Percentiles rank a stretch among this genome's conserved stretches.
Evolutionary conservation across 2,797 vertebrate genomes (phyloP).

Genomic region (Gymnopithys bicolor): DNA sequence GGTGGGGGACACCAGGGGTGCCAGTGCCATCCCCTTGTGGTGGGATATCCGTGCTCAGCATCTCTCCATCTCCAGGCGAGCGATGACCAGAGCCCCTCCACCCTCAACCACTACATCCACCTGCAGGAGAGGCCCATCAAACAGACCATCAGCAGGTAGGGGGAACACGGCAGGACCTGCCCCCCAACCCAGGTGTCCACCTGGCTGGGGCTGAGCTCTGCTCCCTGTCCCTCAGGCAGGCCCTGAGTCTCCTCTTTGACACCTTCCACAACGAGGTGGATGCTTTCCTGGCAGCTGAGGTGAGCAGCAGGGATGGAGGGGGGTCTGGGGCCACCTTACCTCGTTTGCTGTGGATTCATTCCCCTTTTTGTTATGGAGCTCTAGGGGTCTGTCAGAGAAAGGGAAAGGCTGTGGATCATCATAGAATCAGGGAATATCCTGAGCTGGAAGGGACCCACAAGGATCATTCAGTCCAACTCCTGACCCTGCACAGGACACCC

Average conservation of each 20-base stretch:
- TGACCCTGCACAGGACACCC: not conserved
- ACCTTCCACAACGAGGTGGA: conserved; percentile 95
- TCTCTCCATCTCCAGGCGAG: conserved; percentile 77
- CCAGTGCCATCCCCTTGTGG: not conserved
- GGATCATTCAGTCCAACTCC: no score
- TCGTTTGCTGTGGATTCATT: not conserved
- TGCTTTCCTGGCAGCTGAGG: conserved; percentile 88
- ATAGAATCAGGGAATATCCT: not conserved
- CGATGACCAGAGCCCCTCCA: conserved; percentile 88
- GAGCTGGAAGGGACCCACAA: not conserved
- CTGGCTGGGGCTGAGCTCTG: not conserved
- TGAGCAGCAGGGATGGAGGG: conserved; percentile 55
- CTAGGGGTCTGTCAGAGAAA: not conserved
- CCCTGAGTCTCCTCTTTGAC: conserved; percentile 91
- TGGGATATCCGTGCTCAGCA: not conserved
- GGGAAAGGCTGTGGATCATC: not conserved
- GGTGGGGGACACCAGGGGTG: fast-evolving
- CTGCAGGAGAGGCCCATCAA: conserved; percentile 95
- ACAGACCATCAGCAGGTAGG: conserved; percentile 93
- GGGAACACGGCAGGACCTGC: fast-evolving
- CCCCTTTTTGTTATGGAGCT: not conserved
- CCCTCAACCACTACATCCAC: conserved; percentile 92
- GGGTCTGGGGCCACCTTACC: not conserved
- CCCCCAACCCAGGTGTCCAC: fast-evolving
- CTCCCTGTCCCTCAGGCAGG: conserved; percentile 82